Evolutionary conservation across 2,797 vertebrate genomes (phyloP), one percentile per base, ranked within the genome.

Genomic region (Epinephelus coioides): DNA sequence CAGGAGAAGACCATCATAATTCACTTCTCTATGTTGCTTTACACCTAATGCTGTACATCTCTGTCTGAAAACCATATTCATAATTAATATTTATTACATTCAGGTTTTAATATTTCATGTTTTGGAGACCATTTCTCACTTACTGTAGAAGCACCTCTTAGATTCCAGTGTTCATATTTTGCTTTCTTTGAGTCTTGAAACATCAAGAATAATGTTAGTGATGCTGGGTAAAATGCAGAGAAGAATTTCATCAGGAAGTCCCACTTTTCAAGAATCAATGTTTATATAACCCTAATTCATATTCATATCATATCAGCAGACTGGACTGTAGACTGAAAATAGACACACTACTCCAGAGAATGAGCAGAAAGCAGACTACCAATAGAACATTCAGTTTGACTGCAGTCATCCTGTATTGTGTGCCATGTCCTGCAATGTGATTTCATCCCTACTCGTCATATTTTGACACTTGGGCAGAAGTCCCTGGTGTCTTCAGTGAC

Each of bases 51-150:
- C 53, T 34, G 49, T 56, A 60, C 76, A 54, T 8, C 49, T 49
- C 64, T n/a, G 69, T 30, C 51, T 73, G 66, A 71, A 68, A 73
- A 69, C 60, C 25, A 60, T 12, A 80, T 85, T 73, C 55, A 78
- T 83, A 79, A 80, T 89, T 88, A 62, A 83, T 60, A 40, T 71
- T 65, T 70, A 82, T 73, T 76, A 79, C 77, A 72, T 61, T 70
- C 50, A 64, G 0, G 0, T 69, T 74, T 84, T n/a, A 78, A 78
- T 84, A 73, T 85, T 81, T 90, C 43, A 88, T 80, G 54, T 78
- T 54, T 46, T 3, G 25, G 27, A 68, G 56, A 30, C 5, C 47
- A 53, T 60, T 83, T 59, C 19, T 81, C 63, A 59, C 46, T 73
- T 59, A 60, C 9, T 65, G 68, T 62, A 75, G 59, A 77, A 81